Evolutionary conservation across 2,797 vertebrate genomes (phyloP), one percentile per base, ranked within the genome.

Genomic region (Distichodus sexfasciatus): DNA sequence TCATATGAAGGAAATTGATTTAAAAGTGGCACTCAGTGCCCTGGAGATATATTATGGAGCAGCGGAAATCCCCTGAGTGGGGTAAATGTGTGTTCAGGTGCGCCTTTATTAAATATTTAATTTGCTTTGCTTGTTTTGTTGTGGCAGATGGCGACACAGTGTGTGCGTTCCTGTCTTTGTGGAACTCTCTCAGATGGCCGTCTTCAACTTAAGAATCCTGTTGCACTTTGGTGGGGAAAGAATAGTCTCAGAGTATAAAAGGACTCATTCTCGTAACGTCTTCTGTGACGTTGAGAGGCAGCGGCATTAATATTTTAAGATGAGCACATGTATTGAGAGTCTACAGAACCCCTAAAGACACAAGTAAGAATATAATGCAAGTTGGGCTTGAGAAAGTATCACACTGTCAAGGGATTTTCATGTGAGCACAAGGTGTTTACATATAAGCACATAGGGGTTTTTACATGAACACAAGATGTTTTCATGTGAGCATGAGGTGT

Each of bases 31-130:
- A 78, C 76, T 83, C 72, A 40, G 63, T 59, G 65, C 24, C 36
- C n/a, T 60, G 29, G 47, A 66, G 74, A 72, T 72, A 71, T 77
- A 69, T 79, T 76, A 76, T 59, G 62, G 70, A 76, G 77, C 61
- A 73, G 71, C 55, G 59, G 12, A 53, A 48, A 71, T 58, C 41
- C 76, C 69, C 71, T 46, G 19, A 40, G 48, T 68, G 38, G 33
- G 15, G 40, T 47, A 68, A 61, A 71, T 60, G 57, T 58, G 65
- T 29, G 59, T 47, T 51, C 36, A 33, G 58, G 29, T 58, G 41
- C 23, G 24, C 73, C 73, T 68, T 78, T 69, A 54, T 54, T 43
- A 54, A 66, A 55, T 66, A 66, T 66, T 66, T 66, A 28, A 66
- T 36, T 41, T n/a, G 24, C 40, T 55, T 43, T 44, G 26, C 17